A percentile compares a stretch with the other conserved stretches of the same genome.
Conservation (phyloP, 1,140 invertebrate species). For the Drosophila equinoxialis region DNA sequence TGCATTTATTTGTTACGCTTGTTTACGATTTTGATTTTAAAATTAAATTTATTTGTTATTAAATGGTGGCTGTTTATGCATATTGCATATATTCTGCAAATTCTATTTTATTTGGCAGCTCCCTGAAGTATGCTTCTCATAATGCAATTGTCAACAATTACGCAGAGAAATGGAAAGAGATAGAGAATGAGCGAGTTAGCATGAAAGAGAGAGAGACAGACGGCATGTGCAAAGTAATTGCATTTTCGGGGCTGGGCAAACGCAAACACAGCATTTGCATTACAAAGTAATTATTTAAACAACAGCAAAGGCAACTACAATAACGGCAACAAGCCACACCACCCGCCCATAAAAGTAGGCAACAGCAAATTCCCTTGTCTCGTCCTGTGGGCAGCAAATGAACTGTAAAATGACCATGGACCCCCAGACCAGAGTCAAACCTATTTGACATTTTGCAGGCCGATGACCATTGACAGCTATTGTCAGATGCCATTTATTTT, state of each 20-base stretch:
- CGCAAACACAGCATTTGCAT: slow-evolving; percentile 49
- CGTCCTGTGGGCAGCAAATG: slow-evolving; percentile 57
- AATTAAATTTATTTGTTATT: neutral
- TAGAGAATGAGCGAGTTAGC: neutral
- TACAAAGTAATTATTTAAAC: slow-evolving; percentile 76
- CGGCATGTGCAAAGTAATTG: slow-evolving; percentile 56
- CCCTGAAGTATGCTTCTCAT: slow-evolving; percentile 62
- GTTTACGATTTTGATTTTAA: slow-evolving; percentile 23
- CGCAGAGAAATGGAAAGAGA: slow-evolving; percentile 19
- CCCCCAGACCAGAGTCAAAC: slow-evolving; percentile 12
- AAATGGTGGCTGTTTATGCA: neutral
- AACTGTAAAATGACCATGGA: slow-evolving; percentile 67
- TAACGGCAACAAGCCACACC: neutral
- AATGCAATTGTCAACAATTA: slow-evolving; percentile 72
- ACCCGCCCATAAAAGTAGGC: slow-evolving; percentile 10
- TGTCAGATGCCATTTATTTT: slow-evolving; percentile 73
- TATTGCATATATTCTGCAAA: neutral
- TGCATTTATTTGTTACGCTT: slow-evolving; percentile 25
- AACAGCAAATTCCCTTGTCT: slow-evolving; percentile 21
- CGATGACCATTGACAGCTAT: slow-evolving; percentile 56
- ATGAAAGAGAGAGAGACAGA: neutral
- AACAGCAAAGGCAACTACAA: slow-evolving; percentile 1
- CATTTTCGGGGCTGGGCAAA: slow-evolving; percentile 44
- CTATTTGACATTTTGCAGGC: slow-evolving; percentile 47
- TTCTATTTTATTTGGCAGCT: slow-evolving; percentile 1